phyloP scores from a whole-genome alignment of 2,113 vertebrate genomes.

The Lagopus muta region DNA sequence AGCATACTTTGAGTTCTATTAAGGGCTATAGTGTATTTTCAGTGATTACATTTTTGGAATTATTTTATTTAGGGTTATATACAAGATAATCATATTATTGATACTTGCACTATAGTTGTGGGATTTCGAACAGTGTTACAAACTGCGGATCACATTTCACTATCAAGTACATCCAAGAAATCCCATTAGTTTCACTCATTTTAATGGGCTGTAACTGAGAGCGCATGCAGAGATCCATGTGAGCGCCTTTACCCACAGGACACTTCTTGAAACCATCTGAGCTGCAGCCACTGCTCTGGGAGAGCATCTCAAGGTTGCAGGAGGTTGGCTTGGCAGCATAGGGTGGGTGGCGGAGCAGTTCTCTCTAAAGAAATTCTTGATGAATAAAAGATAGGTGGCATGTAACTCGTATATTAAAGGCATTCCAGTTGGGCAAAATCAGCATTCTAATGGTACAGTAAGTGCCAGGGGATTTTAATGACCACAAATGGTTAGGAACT shows the following conservation, averaged over 20 bases:
- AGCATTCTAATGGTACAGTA: background rate
- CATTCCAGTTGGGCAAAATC: background rate
- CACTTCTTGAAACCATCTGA: background rate
- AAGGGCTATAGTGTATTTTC: background rate
- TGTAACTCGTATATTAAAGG: background rate
- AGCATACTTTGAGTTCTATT: background rate
- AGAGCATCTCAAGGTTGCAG: accelerated
- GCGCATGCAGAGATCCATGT: background rate
- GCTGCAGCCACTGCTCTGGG: accelerated
- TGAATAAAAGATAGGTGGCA: background rate
- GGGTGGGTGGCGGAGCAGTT: background rate
- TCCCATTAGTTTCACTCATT: slow-evolving; percentile 33
- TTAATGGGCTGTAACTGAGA: background rate
- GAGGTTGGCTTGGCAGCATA: accelerated
- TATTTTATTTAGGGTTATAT: background rate
- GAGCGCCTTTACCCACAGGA: background rate
- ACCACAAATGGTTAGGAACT: background rate
- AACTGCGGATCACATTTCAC: slow-evolving; percentile 17
- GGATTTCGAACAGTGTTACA: slow-evolving; percentile 21
- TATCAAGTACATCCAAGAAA: slow-evolving; percentile 21
- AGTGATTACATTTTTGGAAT: background rate
- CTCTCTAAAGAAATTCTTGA: background rate
- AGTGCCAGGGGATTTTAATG: background rate
- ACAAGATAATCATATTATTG: background rate
- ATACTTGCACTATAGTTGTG: background rate